Evolutionary conservation across 1,140 invertebrate genomes (phyloP).

Genomic region (Zaprionus africanus): DNA sequence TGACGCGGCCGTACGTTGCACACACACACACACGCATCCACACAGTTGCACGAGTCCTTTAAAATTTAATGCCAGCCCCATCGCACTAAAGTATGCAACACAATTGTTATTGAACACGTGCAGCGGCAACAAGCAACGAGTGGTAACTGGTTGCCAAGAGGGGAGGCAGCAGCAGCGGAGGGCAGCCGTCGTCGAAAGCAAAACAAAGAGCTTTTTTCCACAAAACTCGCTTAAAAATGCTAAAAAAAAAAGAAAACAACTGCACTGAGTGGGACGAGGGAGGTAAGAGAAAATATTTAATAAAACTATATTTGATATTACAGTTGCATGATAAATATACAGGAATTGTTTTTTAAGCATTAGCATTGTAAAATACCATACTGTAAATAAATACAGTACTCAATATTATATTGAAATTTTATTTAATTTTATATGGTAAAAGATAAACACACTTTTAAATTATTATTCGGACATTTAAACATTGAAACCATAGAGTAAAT

Average conservation of each 20-base stretch:
- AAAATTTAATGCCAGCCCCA: slow-evolving; percentile 65
- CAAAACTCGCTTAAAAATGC: slow-evolving; percentile 57
- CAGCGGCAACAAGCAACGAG: slow-evolving; percentile 17
- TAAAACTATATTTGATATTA: too few species aligned
- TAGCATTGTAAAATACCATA: too few species aligned
- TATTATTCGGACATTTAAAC: too few species aligned
- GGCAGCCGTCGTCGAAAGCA: slow-evolving; percentile 68
- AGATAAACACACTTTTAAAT: too few species aligned
- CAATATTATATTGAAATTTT: too few species aligned
- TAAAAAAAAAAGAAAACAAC: slow-evolving; percentile 44
- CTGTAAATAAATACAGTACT: too few species aligned
- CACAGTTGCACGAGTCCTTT: slow-evolving; percentile 40
- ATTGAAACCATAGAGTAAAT: too few species aligned
- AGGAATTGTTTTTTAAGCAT: too few species aligned
- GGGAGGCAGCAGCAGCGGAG: background rate
- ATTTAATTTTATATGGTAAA: too few species aligned
- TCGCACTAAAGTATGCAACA: slow-evolving; percentile 75
- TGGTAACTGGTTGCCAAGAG: too few species aligned
- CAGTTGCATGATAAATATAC: background rate
- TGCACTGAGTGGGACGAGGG: slow-evolving; percentile 26
- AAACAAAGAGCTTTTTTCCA: slow-evolving; percentile 69
- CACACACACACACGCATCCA: background rate
- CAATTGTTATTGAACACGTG: slow-evolving; percentile 81
- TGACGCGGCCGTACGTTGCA: slow-evolving; percentile 53
- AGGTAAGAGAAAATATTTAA: background rate